These are phyloP conservation scores for Drosophila mayaguana DNA, from an alignment of 2,888 invertebrate genomes.

Conservation along the genomic window DNA sequence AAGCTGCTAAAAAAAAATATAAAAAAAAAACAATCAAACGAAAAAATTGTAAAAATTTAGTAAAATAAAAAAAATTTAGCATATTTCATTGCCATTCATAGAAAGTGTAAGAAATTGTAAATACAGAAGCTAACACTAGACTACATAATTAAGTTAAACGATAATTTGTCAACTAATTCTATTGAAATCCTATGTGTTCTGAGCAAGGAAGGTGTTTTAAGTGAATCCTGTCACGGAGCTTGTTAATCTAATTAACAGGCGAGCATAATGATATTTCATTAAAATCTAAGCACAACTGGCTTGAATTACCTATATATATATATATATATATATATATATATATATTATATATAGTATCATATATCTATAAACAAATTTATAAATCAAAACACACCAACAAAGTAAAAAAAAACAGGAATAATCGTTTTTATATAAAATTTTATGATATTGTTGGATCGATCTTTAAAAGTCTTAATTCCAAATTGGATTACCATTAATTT, in stretches of 20 bases:
- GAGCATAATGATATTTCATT: conserved; percentile 22
- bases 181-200: conserved; percentile 2
- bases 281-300: conserved; percentile 1
- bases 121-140: conserved; percentile 32
- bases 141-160: conserved; percentile 5
- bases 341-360: not conserved
- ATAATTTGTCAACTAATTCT: conserved; percentile 9
- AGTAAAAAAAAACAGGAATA: not conserved
- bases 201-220: not conserved
- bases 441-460: not conserved
- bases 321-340: not conserved
- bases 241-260: conserved; percentile 45
- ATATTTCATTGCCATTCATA: conserved; percentile 58
- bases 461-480: conserved; percentile 7
- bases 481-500: conserved; percentile 1
- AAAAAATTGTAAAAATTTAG: not conserved
- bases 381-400: conserved; percentile 10
- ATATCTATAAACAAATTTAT: not conserved
- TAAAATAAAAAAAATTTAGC: conserved; percentile 8
- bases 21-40: not conserved
- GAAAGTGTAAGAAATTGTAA: conserved; percentile 38
- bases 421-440: not conserved
- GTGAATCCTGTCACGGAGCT: conserved; percentile 13
- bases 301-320: not conserved
- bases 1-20: not conserved